Conservation (phyloP, 2,797 vertebrate species). For the Sebastes minor region DNA sequence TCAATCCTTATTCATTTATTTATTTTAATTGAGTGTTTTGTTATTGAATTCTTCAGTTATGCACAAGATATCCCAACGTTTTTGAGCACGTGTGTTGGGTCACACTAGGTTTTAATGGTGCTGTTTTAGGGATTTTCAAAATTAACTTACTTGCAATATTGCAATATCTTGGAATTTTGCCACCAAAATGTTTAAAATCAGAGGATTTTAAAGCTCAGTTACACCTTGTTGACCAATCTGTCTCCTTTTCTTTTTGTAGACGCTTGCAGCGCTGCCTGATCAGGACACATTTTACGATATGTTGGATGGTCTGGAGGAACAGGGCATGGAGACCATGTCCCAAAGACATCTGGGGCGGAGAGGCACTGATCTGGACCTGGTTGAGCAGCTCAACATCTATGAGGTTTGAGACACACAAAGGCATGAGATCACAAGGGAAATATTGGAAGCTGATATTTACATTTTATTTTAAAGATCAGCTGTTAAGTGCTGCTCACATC, state of each 20-base stretch:
- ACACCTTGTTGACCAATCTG: too few species aligned
- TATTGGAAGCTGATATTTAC: not conserved
- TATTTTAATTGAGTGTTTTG: not conserved
- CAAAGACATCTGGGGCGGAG: slow-evolving; percentile 91
- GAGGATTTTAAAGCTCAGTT: not conserved
- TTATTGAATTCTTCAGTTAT: not conserved
- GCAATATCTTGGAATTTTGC: not conserved
- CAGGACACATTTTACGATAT: slow-evolving; percentile 96
- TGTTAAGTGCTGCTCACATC: not conserved
- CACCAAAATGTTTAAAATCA: not conserved
- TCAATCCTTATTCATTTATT: not conserved
- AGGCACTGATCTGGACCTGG: slow-evolving; percentile 92
- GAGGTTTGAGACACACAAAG: slow-evolving; percentile 82
- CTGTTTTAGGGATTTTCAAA: not conserved
- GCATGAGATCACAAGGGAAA: not conserved
- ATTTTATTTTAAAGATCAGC: not conserved
- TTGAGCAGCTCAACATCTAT: slow-evolving; percentile 95
- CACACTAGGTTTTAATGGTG: not conserved
- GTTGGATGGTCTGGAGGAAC: slow-evolving; percentile 94
- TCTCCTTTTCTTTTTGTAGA: slow-evolving; percentile 74
- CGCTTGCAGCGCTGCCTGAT: slow-evolving; percentile 89
- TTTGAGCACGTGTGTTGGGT: not conserved
- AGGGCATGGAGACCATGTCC: slow-evolving; percentile 90
- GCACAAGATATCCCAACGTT: not conserved
- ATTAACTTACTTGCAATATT: not conserved